These are phyloP conservation scores for Tipula helvola DNA, from an alignment of 2,888 invertebrate species.

Conservation along the genomic window DNA sequence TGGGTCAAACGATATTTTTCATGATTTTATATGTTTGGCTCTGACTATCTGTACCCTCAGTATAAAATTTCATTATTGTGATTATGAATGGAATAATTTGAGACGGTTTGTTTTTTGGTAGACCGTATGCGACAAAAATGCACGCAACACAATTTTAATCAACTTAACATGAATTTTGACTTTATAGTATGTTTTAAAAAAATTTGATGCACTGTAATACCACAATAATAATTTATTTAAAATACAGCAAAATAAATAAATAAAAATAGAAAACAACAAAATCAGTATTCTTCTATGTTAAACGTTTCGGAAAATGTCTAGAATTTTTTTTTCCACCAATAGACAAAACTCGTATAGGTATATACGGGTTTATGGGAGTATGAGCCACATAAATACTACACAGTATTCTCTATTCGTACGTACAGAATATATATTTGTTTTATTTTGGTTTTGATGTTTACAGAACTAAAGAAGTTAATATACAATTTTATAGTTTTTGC, in stretches of 20 bases:
- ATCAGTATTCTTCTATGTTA: not conserved
- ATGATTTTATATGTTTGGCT: not conserved
- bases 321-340: not conserved
- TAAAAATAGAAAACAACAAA: not conserved
- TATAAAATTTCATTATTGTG: not conserved
- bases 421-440: not conserved
- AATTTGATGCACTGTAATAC: not conserved
- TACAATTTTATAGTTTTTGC: not conserved
- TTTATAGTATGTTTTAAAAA: not conserved
- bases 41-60: too few species aligned
- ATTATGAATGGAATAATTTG: not conserved
- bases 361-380: not conserved
- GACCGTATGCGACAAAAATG: not conserved
- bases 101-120: not conserved
- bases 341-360: not conserved
- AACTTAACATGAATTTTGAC: not conserved
- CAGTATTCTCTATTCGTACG: not conserved
- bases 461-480: slow-evolving; percentile 4
- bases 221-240: not conserved
- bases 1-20: not conserved
- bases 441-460: not conserved
- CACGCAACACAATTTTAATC: not conserved
- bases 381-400: not conserved
- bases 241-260: not conserved
- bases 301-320: not conserved